These are phyloP conservation scores for Polymixis lichenea DNA, from an alignment of 2,888 invertebrate species.

Conservation along the genomic window DNA sequence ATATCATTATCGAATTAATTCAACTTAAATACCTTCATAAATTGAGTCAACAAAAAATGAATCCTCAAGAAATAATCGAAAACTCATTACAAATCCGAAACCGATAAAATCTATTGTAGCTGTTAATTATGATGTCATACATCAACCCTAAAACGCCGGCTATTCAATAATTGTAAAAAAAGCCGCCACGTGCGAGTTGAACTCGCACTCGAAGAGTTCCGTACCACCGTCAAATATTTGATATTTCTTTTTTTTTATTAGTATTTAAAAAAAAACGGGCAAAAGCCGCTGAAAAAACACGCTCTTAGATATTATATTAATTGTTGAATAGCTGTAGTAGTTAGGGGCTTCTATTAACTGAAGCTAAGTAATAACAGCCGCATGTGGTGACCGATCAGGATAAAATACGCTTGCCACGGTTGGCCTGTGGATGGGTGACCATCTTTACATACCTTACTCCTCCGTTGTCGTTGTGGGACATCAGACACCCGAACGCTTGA, in stretches of 20 bases:
- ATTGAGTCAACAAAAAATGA: slow-evolving; percentile 37
- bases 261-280: background rate
- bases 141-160: slow-evolving; percentile 78
- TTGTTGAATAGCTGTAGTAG: too few species aligned
- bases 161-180: slow-evolving; percentile 80
- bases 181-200: background rate
- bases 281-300: background rate
- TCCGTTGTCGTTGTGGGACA: too few species aligned
- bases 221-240: background rate
- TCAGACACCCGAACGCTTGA: too few species aligned
- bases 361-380: too few species aligned
- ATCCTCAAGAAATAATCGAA: slow-evolving; percentile 47
- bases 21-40: slow-evolving; percentile 37
- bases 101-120: slow-evolving; percentile 68
- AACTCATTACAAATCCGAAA: slow-evolving; percentile 59
- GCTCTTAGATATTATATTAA: too few species aligned
- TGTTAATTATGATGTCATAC: slow-evolving; percentile 89
- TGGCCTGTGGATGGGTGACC: too few species aligned
- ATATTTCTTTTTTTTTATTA: background rate
- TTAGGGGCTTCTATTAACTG: too few species aligned
- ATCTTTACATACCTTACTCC: too few species aligned
- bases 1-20: slow-evolving; percentile 25
- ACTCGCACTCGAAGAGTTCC: background rate
- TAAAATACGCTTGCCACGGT: too few species aligned
- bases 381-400: too few species aligned